Conservation (phyloP, 2,113 vertebrate species). For the Ceyx margarethae region DNA sequence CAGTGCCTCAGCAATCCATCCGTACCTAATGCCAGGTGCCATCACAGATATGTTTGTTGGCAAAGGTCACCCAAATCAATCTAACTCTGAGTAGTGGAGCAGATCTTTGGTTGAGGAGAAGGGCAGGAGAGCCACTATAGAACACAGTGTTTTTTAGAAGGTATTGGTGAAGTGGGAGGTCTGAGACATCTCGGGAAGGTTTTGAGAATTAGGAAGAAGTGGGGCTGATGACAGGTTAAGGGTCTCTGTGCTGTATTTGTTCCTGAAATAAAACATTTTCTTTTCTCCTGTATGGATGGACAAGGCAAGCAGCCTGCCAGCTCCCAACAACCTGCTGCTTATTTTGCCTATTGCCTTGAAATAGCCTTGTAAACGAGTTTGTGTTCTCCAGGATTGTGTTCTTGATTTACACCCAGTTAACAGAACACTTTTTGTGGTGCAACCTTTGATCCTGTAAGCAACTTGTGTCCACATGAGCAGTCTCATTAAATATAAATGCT, state of each 20-base stretch:
- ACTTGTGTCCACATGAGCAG: background rate
- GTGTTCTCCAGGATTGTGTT: background rate
- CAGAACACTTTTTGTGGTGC: background rate
- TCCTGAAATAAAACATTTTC: background rate
- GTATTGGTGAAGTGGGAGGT: background rate
- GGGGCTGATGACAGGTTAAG: background rate
- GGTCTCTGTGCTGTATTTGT: background rate
- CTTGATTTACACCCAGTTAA: background rate
- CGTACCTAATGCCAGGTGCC: background rate
- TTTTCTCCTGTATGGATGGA: background rate
- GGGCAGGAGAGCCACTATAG: background rate
- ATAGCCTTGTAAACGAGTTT: background rate
- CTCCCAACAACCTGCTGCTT: background rate
- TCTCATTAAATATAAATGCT: background rate
- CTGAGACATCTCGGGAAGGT: background rate
- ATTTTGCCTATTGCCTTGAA: background rate
- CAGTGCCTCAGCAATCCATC: background rate
- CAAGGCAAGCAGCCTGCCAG: background rate
- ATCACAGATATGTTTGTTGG: rapidly evolving
- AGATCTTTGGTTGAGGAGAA: background rate
- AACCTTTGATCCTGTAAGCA: background rate
- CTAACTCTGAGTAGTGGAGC: background rate
- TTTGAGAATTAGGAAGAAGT: background rate
- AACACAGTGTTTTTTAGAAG: background rate
- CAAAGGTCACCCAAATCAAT: background rate